Conservation (phyloP, 2,797 vertebrate genomes). For the Danionella dracula region DNA sequence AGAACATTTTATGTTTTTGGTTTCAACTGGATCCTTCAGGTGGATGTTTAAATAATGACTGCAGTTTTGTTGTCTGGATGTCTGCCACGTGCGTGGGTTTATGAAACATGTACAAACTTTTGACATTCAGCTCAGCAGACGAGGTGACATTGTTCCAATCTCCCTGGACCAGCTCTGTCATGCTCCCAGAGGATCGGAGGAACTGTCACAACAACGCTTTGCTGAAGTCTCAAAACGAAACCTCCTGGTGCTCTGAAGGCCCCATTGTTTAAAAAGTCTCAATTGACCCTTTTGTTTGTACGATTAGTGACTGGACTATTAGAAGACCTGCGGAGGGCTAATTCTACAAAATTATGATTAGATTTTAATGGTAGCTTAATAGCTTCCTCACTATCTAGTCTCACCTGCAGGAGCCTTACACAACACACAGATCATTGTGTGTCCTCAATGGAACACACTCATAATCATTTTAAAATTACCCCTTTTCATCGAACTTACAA, state of each 20-base stretch:
- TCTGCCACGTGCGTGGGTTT: no score
- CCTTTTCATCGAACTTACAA: no score
- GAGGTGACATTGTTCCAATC: neutral
- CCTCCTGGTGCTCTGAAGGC: slow-evolving; percentile 9
- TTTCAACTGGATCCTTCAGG: no score
- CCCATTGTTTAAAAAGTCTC: slow-evolving; percentile 42
- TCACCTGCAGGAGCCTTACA: slow-evolving; percentile 38
- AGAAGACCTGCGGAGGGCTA: slow-evolving; percentile 56
- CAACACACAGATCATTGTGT: slow-evolving; percentile 29
- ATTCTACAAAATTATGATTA: slow-evolving; percentile 70
- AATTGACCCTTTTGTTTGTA: slow-evolving; percentile 62
- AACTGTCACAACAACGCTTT: slow-evolving; percentile 3
- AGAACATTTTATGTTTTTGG: no score
- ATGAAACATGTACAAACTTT: no score
- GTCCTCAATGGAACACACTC: slow-evolving; percentile 21
- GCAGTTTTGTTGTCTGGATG: no score
- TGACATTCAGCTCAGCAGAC: no score
- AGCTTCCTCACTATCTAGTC: slow-evolving; percentile 53
- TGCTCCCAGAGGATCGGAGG: neutral
- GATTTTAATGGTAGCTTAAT: slow-evolving; percentile 70
- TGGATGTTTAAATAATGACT: no score
- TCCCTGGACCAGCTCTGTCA: neutral
- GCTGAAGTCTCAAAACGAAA: slow-evolving; percentile 6
- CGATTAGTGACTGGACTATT: slow-evolving; percentile 54
- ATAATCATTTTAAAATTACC: no score